Evolutionary conservation across 2,888 invertebrate genomes (phyloP), one percentile per base, ranked within the genome.

Genomic region (Argyresthia goedartella): DNA sequence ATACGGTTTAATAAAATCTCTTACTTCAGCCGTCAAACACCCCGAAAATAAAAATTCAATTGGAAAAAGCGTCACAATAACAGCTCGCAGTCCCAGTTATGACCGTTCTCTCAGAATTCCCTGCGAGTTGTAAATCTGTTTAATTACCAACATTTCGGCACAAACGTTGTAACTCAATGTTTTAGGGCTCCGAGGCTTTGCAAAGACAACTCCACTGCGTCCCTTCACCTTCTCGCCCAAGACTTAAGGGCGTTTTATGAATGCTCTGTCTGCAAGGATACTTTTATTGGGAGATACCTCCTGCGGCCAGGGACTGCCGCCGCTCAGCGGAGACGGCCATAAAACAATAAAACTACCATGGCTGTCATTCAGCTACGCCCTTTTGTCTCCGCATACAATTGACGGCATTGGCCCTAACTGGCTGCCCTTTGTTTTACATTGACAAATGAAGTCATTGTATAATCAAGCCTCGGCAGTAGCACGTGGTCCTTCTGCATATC

Each of bases 261-360:
- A 9, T 44, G 15, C 4, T 9, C 7, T 44, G 8, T 15, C 14
- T 44, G 13, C 9, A 44, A 44, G 15, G 9, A 11, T n/a, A 8
- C 48, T n/a, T 6, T 48, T 35, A 36, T 48, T 10, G 35, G 1
- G 36, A 44, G 73, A 75, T 76, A 65, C 82, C 84, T 81, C 82
- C 85, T 81, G 79, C 71, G 73, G 79, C 73, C 75, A 69, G 81
- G 66, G 81, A 72, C 34, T 81, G 82, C 81, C 61, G 55, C 16
- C 61, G 55, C 16, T 72, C 65, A 60, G 74, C 44, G 48, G 48
- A 39, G 25, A 42, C 47, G 15, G 33, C 42, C 47, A 42, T 85
- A 81, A 84, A 84, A 82, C 80, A 84, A 85, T 84, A 81, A 82
- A 82, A 71, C 56, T 64, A 64, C 67, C 69, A 71, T 73, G 51